Conservation (phyloP, 2,113 vertebrate genomes). For the Chascanopsetta lugubris region DNA sequence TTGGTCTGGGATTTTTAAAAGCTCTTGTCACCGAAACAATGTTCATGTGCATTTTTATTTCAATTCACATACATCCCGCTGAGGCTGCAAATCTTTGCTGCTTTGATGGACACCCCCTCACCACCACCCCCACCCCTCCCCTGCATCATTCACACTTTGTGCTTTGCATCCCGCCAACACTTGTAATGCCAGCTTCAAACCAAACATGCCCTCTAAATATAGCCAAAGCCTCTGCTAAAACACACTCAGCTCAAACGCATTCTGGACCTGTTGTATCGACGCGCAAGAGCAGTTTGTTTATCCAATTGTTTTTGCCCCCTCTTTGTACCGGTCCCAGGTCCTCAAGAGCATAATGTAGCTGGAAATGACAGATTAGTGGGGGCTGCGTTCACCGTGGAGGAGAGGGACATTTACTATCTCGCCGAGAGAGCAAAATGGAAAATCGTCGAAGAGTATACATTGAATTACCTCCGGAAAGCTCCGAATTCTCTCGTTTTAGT, state of each 20-base stretch:
- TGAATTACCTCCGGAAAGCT: slow-evolving; percentile 1
- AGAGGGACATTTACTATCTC: slow-evolving; percentile 1
- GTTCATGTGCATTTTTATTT: slow-evolving; percentile 56
- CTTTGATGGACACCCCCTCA: slow-evolving; percentile 58
- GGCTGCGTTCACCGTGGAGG: neutral
- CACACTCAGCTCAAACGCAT: slow-evolving; percentile 26
- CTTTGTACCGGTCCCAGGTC: neutral
- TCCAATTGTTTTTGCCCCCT: slow-evolving; percentile 6
- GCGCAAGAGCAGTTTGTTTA: slow-evolving; percentile 22
- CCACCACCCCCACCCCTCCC: neutral
- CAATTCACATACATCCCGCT: slow-evolving; percentile 45
- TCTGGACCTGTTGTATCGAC: neutral
- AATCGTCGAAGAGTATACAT: neutral
- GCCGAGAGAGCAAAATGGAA: neutral
- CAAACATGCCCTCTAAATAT: slow-evolving; percentile 58
- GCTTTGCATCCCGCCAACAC: slow-evolving; percentile 44
- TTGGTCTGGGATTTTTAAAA: slow-evolving; percentile 58
- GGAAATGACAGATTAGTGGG: slow-evolving; percentile 13
- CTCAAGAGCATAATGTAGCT: slow-evolving; percentile 5
- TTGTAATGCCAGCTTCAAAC: slow-evolving; percentile 51
- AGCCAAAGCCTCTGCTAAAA: slow-evolving; percentile 43
- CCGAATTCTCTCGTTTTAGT: neutral
- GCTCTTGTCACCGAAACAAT: slow-evolving; percentile 51
- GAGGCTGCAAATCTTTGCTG: slow-evolving; percentile 57
- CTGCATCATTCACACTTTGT: slow-evolving; percentile 35